Conservation (phyloP, 2,888 invertebrate genomes). For the Agonopterix arenella region DNA sequence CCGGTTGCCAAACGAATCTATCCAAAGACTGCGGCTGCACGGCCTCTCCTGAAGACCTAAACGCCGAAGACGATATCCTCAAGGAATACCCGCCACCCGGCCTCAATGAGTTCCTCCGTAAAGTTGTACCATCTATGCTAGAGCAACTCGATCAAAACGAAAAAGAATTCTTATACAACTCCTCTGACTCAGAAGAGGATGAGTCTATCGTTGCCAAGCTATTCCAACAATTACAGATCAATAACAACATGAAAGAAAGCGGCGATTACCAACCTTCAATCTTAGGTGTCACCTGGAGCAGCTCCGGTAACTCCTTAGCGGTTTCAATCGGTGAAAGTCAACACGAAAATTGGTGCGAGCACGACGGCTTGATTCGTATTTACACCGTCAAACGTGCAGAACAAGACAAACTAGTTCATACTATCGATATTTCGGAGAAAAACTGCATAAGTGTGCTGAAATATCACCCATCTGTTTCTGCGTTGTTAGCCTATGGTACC, state of each 20-base stretch:
- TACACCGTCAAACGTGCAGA: slow-evolving; percentile 53
- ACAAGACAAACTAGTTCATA: slow-evolving; percentile 60
- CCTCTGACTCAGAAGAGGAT: slow-evolving; percentile 62
- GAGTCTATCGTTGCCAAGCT: slow-evolving; percentile 41
- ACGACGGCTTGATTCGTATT: slow-evolving; percentile 49
- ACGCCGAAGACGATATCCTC: slow-evolving; percentile 29
- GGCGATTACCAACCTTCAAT: slow-evolving; percentile 47
- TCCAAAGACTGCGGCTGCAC: slow-evolving; percentile 36
- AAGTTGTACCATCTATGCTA: slow-evolving; percentile 53
- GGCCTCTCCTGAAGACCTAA: slow-evolving; percentile 37
- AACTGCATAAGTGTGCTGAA: slow-evolving; percentile 50
- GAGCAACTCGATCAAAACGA: slow-evolving; percentile 52
- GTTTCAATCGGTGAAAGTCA: slow-evolving; percentile 45
- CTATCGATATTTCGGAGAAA: slow-evolving; percentile 49
- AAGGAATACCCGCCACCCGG: slow-evolving; percentile 48
- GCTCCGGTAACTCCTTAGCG: slow-evolving; percentile 52
- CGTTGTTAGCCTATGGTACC: slow-evolving; percentile 55
- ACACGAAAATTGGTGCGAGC: slow-evolving; percentile 58
- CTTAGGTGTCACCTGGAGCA: slow-evolving; percentile 50
- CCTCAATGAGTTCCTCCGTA: slow-evolving; percentile 51
- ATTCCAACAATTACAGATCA: slow-evolving; percentile 44
- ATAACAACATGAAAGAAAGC: slow-evolving; percentile 30
- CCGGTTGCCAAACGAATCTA: slow-evolving; percentile 39
- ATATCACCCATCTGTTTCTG: slow-evolving; percentile 47
- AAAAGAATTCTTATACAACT: slow-evolving; percentile 30